phyloP scores from a whole-genome alignment of 1,140 invertebrate genomes.

The Hyles vespertilio region DNA sequence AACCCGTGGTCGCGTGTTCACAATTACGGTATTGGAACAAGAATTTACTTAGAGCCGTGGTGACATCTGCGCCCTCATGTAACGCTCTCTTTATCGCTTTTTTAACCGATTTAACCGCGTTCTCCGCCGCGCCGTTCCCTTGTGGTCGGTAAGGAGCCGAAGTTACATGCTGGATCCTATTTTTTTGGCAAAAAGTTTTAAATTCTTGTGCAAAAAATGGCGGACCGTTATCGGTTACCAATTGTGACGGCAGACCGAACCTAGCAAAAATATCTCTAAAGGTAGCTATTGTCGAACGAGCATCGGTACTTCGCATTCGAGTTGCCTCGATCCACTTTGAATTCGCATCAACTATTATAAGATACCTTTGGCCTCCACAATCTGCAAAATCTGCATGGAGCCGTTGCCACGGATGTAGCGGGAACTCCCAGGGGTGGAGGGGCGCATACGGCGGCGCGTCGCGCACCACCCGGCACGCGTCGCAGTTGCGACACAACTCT shows the following conservation, averaged over 20 bases:
- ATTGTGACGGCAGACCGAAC: slow-evolving; percentile 35
- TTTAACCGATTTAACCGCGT: slow-evolving; percentile 15
- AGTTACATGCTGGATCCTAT: slow-evolving; percentile 33
- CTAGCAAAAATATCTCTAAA: slow-evolving; percentile 20
- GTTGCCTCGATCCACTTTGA: slow-evolving; percentile 32
- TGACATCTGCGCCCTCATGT: slow-evolving; percentile 2
- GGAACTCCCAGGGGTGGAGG: slow-evolving; percentile 39
- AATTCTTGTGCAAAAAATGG: slow-evolving; percentile 32
- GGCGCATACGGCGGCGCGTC: slow-evolving; percentile 29
- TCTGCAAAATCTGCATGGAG: slow-evolving; percentile 37
- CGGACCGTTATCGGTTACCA: slow-evolving; percentile 40
- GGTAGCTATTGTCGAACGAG: slow-evolving; percentile 10
- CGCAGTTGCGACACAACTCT: slow-evolving; percentile 22
- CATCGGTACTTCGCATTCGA: slow-evolving; percentile 13
- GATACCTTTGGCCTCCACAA: slow-evolving; percentile 19
- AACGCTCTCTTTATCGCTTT: slow-evolving; percentile 16
- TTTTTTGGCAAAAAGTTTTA: slow-evolving; percentile 28
- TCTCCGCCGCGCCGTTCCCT: slow-evolving; percentile 29
- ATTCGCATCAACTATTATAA: slow-evolving; percentile 31
- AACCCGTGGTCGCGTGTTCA: slow-evolving; percentile 29
- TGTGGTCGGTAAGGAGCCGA: slow-evolving; percentile 38
- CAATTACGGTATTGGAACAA: slow-evolving; percentile 23
- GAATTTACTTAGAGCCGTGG: slow-evolving; percentile 13
- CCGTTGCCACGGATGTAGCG: slow-evolving; percentile 33
- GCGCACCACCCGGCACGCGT: slow-evolving; percentile 25